Percentiles rank a stretch among this genome's conserved stretches.
These are phyloP conservation scores for Pogonocherus hispidulus DNA, from an alignment of 2,888 invertebrate genomes.

Conservation along the genomic window DNA sequence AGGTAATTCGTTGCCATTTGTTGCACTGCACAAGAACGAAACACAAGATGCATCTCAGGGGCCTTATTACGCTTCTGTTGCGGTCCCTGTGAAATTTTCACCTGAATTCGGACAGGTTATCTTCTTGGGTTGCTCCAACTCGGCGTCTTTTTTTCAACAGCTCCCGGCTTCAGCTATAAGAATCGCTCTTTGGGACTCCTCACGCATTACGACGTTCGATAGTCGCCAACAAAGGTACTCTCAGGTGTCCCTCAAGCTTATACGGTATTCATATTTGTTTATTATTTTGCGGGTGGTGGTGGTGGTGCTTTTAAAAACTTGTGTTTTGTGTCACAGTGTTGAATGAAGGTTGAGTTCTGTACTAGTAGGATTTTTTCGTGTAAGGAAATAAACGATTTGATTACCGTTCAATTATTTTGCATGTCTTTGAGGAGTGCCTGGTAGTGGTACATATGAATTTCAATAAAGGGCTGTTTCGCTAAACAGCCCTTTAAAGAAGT, in stretches of 20 bases:
- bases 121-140: slow-evolving; percentile 36
- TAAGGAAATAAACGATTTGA: too few species aligned
- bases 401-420: too few species aligned
- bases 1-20: slow-evolving; percentile 63
- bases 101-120: slow-evolving; percentile 47
- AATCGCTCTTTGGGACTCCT: slow-evolving; percentile 51
- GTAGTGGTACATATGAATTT: too few species aligned
- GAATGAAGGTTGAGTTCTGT: slow-evolving; percentile 5
- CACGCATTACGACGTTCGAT: slow-evolving; percentile 55
- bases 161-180: slow-evolving; percentile 55
- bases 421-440: too few species aligned
- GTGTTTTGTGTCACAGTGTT: slow-evolving; percentile 17
- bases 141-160: slow-evolving; percentile 35
- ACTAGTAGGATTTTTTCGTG: slow-evolving; percentile 5
- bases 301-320: slow-evolving; percentile 31
- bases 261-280: slow-evolving; percentile 14
- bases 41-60: slow-evolving; percentile 30
- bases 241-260: neutral
- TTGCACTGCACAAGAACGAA: slow-evolving; percentile 41
- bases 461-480: too few species aligned
- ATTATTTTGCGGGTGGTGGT: slow-evolving; percentile 23
- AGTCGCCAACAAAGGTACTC: slow-evolving; percentile 43
- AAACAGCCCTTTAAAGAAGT: too few species aligned
- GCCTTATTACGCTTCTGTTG: slow-evolving; percentile 23
- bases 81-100: slow-evolving; percentile 33